Conservation (phyloP, 2,113 vertebrate species). For the Climacteris rufus region DNA sequence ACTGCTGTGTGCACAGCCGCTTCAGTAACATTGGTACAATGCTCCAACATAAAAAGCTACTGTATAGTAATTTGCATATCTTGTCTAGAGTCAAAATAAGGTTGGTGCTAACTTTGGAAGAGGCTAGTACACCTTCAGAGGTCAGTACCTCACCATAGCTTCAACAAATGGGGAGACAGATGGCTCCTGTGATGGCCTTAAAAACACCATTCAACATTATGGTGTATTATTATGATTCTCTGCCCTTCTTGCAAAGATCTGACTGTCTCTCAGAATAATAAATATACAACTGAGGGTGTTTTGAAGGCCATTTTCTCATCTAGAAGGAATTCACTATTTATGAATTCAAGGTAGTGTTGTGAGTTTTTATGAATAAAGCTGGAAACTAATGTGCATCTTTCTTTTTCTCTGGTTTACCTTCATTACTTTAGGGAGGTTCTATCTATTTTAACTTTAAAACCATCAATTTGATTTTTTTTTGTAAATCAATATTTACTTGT, state of each 20-base stretch:
- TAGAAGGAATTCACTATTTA: neutral
- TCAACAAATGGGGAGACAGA: constrained; percentile 55
- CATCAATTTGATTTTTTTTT: neutral
- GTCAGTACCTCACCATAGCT: neutral
- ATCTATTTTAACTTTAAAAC: neutral
- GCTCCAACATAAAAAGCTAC: neutral
- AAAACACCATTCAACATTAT: neutral
- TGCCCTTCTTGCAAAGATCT: neutral
- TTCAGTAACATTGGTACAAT: fast-evolving
- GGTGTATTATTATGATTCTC: neutral
- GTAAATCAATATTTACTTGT: neutral
- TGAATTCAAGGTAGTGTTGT: neutral
- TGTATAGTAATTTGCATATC: neutral
- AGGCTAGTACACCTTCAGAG: constrained; percentile 26
- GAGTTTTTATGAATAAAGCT: neutral
- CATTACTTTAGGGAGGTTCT: fast-evolving
- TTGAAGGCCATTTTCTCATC: neutral
- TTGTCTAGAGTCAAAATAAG: neutral
- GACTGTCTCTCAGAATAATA: neutral
- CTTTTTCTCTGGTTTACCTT: neutral
- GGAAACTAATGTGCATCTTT: neutral
- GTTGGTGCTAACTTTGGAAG: neutral
- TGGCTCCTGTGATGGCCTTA: constrained; percentile 10
- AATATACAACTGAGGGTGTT: neutral
- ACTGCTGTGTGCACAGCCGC: neutral